Evolutionary conservation across 1,140 invertebrate species (phyloP), one percentile per base, ranked within the genome.

Genomic region (Drosophila ananassae): DNA sequence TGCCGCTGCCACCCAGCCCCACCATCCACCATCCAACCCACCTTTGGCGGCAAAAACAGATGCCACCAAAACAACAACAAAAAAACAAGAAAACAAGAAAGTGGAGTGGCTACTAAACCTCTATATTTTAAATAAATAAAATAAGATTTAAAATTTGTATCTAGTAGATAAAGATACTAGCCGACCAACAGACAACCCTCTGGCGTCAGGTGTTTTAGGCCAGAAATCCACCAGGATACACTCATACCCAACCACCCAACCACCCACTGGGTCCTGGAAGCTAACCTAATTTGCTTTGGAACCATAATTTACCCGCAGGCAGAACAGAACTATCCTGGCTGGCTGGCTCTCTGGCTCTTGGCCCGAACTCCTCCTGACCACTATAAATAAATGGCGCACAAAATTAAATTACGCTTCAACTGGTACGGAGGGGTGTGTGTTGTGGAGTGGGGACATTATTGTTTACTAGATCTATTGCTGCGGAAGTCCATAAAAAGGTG

Each of bases 331-430:
- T 68, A 69, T 69, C 64, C 67, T 50, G 48, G 30, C 44, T 28
- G 30, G 13, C 8, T 32, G 30, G 5, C 30, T 32, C 6, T 32
- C 8, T 44, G 41, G 44, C 44, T 12, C 8, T 32, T 69, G 64
- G 63, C 72, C 54, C 47, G 46, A 57, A 47, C 47, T 32, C 51
- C 46, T 55, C 51, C 61, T 46, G 78, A 63, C 66, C 79, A 72
- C 71, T 72, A 87, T 89, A 87, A 87, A 87, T 87, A 87, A 87
- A 89, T 89, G 82, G 71, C 66, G 78, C 79, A 64, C 73, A 77
- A 80, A 87, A 87, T 87, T 82, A 85, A 87, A 87, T 87, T 82
- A 79, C 82, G 82, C 82, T 81, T 75, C 64, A 89, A 73, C 74
- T 53, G 77, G 73, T 71, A 12, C 25, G 34, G 63, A 22, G 9